Percentiles rank a stretch among this genome's conserved stretches.
Conservation (phyloP, 2,888 invertebrate genomes). For the Orthosia gracilis region DNA sequence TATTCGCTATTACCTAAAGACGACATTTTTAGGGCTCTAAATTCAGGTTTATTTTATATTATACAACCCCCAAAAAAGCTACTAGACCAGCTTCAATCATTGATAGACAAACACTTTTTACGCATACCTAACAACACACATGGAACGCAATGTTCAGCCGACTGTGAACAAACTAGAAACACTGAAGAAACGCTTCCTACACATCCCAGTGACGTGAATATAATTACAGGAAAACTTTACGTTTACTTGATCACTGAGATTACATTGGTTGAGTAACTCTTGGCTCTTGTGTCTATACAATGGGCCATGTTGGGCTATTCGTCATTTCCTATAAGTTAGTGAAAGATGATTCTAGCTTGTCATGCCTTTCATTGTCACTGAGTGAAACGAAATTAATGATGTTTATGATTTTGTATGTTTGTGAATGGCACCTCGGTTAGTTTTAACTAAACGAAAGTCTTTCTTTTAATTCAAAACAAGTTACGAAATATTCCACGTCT, state of each 20-base stretch:
- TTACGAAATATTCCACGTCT: neutral
- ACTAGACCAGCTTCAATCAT: neutral
- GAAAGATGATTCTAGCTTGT: slow-evolving; percentile 18
- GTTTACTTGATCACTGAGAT: slow-evolving; percentile 53
- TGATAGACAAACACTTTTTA: slow-evolving; percentile 15
- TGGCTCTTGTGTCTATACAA: slow-evolving; percentile 32
- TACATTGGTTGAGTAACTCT: slow-evolving; percentile 48
- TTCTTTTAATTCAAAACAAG: neutral
- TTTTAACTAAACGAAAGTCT: slow-evolving; percentile 6
- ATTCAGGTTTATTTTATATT: slow-evolving; percentile 31
- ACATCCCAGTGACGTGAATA: slow-evolving; percentile 65
- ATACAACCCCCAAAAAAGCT: neutral
- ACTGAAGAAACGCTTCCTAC: slow-evolving; percentile 63
- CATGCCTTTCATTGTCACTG: slow-evolving; percentile 28
- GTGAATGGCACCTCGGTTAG: neutral
- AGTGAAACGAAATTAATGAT: slow-evolving; percentile 25
- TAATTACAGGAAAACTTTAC: slow-evolving; percentile 50
- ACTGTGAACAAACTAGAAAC: slow-evolving; percentile 50
- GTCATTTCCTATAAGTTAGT: slow-evolving; percentile 20
- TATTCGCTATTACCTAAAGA: neutral
- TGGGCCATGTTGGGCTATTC: slow-evolving; percentile 25
- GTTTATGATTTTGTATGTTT: neutral
- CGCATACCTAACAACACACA: slow-evolving; percentile 9
- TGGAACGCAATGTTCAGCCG: slow-evolving; percentile 35
- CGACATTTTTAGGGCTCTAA: neutral